phyloP scores from a whole-genome alignment of 2,113 vertebrate genomes.

The Neogobius melanostomus region DNA sequence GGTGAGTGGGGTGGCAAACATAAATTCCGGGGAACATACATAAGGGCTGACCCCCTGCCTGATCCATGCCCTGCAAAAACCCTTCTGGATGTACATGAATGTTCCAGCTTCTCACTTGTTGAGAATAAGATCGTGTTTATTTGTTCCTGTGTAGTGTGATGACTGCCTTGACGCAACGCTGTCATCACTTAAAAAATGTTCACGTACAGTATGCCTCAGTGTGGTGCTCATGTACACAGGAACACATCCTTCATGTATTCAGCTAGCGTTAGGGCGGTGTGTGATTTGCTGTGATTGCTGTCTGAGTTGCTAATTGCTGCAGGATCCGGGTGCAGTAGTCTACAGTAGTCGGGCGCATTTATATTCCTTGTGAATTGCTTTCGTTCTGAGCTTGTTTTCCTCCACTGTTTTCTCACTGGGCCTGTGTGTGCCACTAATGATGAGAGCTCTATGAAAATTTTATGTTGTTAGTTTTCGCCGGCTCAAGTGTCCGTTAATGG shows the following conservation, averaged over 20 bases:
- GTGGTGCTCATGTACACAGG: background rate
- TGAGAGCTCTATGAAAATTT: conserved; percentile 3
- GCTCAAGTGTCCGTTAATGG: background rate
- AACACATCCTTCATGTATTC: conserved; percentile 2
- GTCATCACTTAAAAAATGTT: background rate
- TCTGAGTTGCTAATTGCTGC: background rate
- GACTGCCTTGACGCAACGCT: background rate
- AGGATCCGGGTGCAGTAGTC: background rate
- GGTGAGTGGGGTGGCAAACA: too few relatives aligned
- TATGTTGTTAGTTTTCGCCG: background rate
- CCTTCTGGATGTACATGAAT: too few relatives aligned
- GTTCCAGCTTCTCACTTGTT: background rate
- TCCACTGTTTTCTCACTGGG: background rate
- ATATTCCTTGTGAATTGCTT: conserved; percentile 5
- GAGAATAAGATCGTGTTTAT: background rate
- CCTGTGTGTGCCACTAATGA: conserved; percentile 4
- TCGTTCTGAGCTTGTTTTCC: background rate
- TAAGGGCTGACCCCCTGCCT: too few relatives aligned
- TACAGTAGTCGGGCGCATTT: background rate
- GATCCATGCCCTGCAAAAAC: too few relatives aligned
- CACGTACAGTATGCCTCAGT: background rate
- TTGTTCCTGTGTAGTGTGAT: background rate
- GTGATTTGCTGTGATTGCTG: background rate
- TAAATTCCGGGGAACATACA: too few relatives aligned
- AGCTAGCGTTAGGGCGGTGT: background rate